Base-by-base conservation (phyloP, 2,888 invertebrate genomes). In the Diabrotica balteata region DNA sequence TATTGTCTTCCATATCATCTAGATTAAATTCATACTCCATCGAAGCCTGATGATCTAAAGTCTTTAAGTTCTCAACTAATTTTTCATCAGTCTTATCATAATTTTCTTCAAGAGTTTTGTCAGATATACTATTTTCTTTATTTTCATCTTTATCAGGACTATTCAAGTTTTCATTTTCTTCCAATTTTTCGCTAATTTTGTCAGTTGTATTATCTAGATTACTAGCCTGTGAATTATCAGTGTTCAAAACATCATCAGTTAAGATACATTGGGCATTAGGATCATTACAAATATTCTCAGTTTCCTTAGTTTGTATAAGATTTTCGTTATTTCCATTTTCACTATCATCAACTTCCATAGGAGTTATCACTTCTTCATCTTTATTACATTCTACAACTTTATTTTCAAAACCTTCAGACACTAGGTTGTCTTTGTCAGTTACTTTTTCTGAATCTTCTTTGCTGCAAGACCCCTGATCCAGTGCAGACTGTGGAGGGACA, bases 21-120 rank as follows among this genome's bases (percentile, higher is more conserved):
- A 78, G 68, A 66, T 74, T 79, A 64, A 77, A 78, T 68, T 78
- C 77, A 69, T 74, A 78, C 17, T 75, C 72, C 60, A 70, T 68
- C 8, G 68, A 66, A 42, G 43, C 4, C 5, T 32, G 32, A 32
- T 4, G 32, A 32, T 8, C 42, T 43, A 8, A 54, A 11, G 42
- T 10, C 10, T 54, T 7, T 2, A 43, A 10, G 7, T n/a, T 6
- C 9, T 32, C 43, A n/a, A 7, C 8, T 7, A 11, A 45, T 59
- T 17, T 57, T 51, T 62, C 52, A 47, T n/a, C 51, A 11, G 9
- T 11, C 60, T 9, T 42, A 8, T 50, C 32, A 49, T 47, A 22
- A 49, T 7, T 43, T 3, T 54, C 65, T 45, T 61, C 59, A 60
- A 49, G 59, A 50, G 42, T 64, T 67, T 51, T 54, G 10, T 59